Evolutionary conservation across 2,113 vertebrate species (phyloP).

Genomic region (Cephalopterus ornatus): DNA sequence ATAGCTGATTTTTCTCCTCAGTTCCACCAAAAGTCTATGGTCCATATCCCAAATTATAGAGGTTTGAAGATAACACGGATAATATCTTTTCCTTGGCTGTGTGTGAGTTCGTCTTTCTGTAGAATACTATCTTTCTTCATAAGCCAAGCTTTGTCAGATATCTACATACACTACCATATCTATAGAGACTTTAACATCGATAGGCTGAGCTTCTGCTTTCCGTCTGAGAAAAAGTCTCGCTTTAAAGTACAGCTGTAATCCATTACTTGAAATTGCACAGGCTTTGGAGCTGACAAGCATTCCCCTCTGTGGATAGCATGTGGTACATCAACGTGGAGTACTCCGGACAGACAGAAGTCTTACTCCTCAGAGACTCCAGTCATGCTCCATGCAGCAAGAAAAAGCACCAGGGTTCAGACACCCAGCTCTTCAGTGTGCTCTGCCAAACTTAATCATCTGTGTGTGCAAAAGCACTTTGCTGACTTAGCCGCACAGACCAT

Average conservation of each 20-base stretch:
- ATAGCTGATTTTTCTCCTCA: neutral
- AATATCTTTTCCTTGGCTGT: neutral
- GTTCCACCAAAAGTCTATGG: neutral
- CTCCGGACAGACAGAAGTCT: neutral
- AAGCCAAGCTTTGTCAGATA: neutral
- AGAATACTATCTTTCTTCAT: neutral
- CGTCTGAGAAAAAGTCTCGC: neutral
- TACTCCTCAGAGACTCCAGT: neutral
- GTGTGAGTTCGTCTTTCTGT: neutral
- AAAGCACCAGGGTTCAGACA: neutral
- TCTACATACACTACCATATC: neutral
- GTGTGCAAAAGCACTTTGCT: neutral
- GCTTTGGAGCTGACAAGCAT: neutral
- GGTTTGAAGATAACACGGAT: neutral
- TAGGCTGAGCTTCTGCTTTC: neutral
- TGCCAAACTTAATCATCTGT: neutral
- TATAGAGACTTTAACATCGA: neutral
- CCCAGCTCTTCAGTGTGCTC: neutral
- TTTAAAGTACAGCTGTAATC: neutral
- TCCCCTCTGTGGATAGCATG: neutral
- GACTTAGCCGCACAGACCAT: neutral
- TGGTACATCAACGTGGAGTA: neutral
- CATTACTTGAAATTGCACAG: neutral
- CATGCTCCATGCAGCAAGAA: accelerated
- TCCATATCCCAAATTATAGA: neutral